These are phyloP conservation scores for Phaenicophaeus curvirostris DNA, from an alignment of 2,797 vertebrate genomes.

Conservation along the genomic window DNA sequence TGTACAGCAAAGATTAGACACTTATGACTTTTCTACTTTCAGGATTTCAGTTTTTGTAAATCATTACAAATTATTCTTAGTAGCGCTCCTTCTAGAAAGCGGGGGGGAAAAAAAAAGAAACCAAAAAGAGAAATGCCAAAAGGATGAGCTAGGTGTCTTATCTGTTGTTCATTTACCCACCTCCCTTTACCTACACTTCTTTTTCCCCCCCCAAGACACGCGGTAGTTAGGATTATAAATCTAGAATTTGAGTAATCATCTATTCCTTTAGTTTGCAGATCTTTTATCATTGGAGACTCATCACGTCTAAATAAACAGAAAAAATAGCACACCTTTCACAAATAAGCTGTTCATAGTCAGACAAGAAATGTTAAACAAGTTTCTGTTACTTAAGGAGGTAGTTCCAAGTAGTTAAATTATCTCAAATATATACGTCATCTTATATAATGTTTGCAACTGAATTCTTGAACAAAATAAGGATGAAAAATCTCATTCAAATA, in stretches of 20 bases:
- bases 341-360: background rate
- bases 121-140: background rate
- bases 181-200: background rate
- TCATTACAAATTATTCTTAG: background rate
- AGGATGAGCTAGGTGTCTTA: background rate
- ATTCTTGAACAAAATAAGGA: background rate
- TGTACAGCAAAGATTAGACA: background rate
- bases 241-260: background rate
- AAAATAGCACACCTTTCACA: background rate
- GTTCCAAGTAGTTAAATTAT: background rate
- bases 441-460: background rate
- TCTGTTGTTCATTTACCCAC: background rate
- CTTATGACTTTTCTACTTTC: background rate
- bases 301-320: background rate
- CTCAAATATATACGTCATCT: background rate
- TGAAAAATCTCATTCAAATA: background rate
- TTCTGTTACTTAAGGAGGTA: background rate
- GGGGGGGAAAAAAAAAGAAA: no score
- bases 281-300: background rate
- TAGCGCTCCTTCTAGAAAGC: background rate
- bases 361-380: background rate
- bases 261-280: background rate
- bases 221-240: background rate
- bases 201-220: background rate
- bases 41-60: background rate